These are phyloP conservation scores for Podabrus alpinus DNA, from an alignment of 2,888 invertebrate genomes.

Conservation along the genomic window DNA sequence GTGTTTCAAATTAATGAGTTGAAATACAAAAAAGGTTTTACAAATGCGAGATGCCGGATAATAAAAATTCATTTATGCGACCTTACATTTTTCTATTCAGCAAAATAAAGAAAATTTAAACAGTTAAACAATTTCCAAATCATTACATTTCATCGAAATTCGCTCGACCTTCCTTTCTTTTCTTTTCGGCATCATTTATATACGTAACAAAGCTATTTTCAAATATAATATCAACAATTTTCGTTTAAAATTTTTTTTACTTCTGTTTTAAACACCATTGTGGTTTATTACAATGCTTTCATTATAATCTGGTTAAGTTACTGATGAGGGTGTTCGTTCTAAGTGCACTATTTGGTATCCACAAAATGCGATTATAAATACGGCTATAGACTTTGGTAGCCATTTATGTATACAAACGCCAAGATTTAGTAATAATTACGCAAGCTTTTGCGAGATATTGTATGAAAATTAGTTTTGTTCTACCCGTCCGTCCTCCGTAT, in stretches of 20 bases:
- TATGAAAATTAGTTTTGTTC: background rate
- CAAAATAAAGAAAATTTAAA: slow-evolving; percentile 1
- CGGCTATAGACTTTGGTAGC: background rate
- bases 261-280: background rate
- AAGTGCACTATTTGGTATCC: background rate
- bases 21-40: background rate
- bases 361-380: background rate
- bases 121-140: slow-evolving; percentile 4
- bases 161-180: background rate
- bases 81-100: background rate
- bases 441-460: background rate
- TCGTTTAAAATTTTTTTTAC: background rate
- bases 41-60: background rate
- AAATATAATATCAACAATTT: background rate
- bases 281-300: background rate
- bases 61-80: slow-evolving; percentile 2
- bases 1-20: background rate
- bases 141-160: background rate
- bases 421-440: background rate
- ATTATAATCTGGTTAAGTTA: background rate
- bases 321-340: background rate
- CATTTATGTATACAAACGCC: background rate
- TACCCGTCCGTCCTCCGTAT: background rate
- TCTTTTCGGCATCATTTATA: background rate
- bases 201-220: background rate